Percentiles rank a stretch among this genome's conserved stretches.
Evolutionary conservation across 2,888 invertebrate genomes (phyloP).

Genomic region (Drosophila falleni): DNA sequence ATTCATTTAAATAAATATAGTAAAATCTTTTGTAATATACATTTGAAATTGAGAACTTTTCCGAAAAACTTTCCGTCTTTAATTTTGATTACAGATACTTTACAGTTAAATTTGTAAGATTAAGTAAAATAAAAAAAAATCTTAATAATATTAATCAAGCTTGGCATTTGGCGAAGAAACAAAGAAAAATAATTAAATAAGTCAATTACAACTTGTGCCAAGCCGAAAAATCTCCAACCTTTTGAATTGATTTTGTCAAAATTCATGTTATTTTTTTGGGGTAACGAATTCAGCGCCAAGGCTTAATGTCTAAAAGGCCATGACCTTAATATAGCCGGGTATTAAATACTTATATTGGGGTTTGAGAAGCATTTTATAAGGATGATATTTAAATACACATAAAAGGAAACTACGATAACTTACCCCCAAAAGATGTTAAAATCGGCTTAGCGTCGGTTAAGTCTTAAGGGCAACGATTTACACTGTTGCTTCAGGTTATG

Average conservation of each 20-base stretch:
- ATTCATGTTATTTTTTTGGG: slow-evolving; percentile 4
- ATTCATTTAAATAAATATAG: no score
- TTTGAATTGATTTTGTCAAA: slow-evolving; percentile 26
- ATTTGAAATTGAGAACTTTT: no score
- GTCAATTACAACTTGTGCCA: slow-evolving; percentile 47
- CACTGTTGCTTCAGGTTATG: slow-evolving; percentile 54
- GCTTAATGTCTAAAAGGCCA: background rate
- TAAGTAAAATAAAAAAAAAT: no score
- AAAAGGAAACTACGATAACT: slow-evolving; percentile 41
- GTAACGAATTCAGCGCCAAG: slow-evolving; percentile 30
- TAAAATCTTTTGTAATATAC: no score
- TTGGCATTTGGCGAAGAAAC: background rate
- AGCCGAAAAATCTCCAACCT: slow-evolving; percentile 3
- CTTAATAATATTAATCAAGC: no score
- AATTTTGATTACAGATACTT: no score
- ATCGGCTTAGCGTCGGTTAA: slow-evolving; percentile 42
- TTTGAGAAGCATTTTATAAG: slow-evolving; percentile 3
- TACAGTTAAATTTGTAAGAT: no score
- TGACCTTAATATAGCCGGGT: slow-evolving; percentile 14
- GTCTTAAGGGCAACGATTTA: slow-evolving; percentile 35
- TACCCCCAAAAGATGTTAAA: slow-evolving; percentile 46
- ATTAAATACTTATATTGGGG: slow-evolving; percentile 3
- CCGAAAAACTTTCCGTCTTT: no score
- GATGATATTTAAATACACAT: slow-evolving; percentile 9
- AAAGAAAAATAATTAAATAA: slow-evolving; percentile 51